Evolutionary conservation across 2,888 invertebrate genomes (phyloP).

Genomic region (Hofmannophila pseudospretella): DNA sequence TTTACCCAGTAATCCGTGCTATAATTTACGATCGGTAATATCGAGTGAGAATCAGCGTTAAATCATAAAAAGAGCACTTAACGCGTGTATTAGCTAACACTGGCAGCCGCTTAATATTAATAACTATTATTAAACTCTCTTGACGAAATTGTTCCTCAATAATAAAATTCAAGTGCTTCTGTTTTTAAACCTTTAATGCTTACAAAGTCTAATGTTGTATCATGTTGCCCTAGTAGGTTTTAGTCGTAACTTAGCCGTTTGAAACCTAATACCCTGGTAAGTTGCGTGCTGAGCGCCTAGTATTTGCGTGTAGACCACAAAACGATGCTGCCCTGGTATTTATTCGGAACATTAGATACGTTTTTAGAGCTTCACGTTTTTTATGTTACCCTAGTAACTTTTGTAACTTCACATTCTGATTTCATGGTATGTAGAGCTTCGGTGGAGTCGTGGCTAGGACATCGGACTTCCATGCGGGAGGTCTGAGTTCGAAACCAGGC

Average conservation of each 20-base stretch:
- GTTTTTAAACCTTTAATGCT: constrained; percentile 13
- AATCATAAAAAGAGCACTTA: constrained; percentile 72
- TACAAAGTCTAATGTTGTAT: constrained; percentile 7
- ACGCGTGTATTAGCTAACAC: constrained; percentile 65
- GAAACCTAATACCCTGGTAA: constrained; percentile 7
- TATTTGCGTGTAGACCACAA: constrained; percentile 7
- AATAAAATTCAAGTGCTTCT: constrained; percentile 48
- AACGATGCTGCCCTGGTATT: constrained; percentile 7
- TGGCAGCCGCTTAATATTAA: constrained; percentile 70
- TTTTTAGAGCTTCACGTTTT: neutral
- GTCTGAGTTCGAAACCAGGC: too few species aligned
- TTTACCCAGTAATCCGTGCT: constrained; percentile 56
- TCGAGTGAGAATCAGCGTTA: constrained; percentile 64
- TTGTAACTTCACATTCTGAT: neutral
- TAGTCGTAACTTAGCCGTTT: neutral
- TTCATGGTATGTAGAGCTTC: neutral
- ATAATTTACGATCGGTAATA: constrained; percentile 67
- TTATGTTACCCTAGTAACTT: constrained; percentile 1
- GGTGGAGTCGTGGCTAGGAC: too few species aligned
- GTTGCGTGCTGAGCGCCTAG: constrained; percentile 7
- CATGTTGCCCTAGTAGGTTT: neutral
- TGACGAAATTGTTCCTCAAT: constrained; percentile 64
- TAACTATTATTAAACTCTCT: constrained; percentile 70
- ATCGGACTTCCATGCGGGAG: too few species aligned
- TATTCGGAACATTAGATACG: neutral